A percentile compares a stretch with the other conserved stretches of the same genome.
Evolutionary conservation across 2,888 invertebrate genomes (phyloP).

Genomic region (Acanthosepion esculentum): DNA sequence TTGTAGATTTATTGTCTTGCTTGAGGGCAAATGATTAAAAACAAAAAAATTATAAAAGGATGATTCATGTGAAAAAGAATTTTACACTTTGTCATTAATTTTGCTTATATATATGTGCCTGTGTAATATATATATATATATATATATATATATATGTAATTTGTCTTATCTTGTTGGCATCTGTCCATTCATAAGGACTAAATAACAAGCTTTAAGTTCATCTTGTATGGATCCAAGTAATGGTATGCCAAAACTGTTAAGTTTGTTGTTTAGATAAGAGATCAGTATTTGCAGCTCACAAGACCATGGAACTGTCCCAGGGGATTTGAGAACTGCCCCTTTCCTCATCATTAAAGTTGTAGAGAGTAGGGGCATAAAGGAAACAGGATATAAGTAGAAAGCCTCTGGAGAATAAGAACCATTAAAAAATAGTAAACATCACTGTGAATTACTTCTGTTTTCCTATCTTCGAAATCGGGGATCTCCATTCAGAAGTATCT

Average conservation of each 20-base stretch:
- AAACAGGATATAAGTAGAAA: not conserved
- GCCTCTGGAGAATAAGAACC: not conserved
- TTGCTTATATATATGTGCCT: no score
- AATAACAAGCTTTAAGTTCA: not conserved
- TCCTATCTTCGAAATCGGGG: not conserved
- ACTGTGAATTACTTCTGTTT: not conserved
- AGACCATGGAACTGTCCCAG: constrained; percentile 4
- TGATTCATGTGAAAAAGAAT: no score
- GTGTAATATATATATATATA: no score
- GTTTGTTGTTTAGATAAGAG: not conserved
- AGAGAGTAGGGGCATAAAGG: not conserved
- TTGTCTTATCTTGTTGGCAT: not conserved
- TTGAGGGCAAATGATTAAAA: no score
- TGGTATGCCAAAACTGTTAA: not conserved
- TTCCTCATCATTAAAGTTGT: not conserved
- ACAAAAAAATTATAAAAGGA: no score
- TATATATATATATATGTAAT: not conserved
- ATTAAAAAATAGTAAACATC: not conserved
- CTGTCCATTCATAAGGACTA: not conserved
- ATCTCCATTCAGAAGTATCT: not conserved
- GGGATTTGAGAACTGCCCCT: not conserved
- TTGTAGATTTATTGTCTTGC: no score
- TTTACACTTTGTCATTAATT: no score
- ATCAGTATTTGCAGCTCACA: not conserved
- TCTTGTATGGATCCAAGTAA: not conserved